These are phyloP conservation scores for Scaptomyza hsui DNA, from an alignment of 1,140 invertebrate species.

Conservation along the genomic window DNA sequence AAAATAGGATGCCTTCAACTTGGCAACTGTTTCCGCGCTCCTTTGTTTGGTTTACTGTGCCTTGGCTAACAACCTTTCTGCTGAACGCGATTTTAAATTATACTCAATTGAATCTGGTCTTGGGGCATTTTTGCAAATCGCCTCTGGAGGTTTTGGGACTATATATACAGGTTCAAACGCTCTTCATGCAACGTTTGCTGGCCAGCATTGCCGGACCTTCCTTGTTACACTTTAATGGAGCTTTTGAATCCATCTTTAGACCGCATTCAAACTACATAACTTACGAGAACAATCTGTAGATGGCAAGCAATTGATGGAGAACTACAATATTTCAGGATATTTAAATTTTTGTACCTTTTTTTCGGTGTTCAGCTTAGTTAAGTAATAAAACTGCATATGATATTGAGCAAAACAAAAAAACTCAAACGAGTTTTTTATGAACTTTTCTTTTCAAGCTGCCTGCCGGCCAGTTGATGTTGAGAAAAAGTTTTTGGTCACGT, in stretches of 20 bases:
- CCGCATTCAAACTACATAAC: slow-evolving; percentile 30
- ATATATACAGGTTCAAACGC: slow-evolving; percentile 35
- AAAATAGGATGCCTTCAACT: neutral
- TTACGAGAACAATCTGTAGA: slow-evolving; percentile 39
- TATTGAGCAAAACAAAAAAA: slow-evolving; percentile 25
- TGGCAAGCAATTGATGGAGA: neutral
- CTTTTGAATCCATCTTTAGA: neutral
- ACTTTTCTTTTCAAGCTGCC: slow-evolving; percentile 20
- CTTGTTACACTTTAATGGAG: slow-evolving; percentile 11
- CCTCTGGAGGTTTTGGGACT: slow-evolving; percentile 30
- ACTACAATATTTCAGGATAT: neutral
- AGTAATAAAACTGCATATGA: slow-evolving; percentile 14
- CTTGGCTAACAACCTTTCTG: slow-evolving; percentile 47
- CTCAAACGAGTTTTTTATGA: slow-evolving; percentile 34
- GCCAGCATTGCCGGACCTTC: neutral
- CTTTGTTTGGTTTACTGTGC: slow-evolving; percentile 25
- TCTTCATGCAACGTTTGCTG: slow-evolving; percentile 35
- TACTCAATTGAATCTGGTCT: slow-evolving; percentile 41
- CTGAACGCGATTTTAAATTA: slow-evolving; percentile 42
- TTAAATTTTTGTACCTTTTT: neutral
- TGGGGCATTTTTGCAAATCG: slow-evolving; percentile 54
- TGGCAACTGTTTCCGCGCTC: slow-evolving; percentile 28
- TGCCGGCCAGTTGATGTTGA: slow-evolving; percentile 24
- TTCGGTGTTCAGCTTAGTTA: neutral
- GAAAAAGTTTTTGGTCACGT: slow-evolving; percentile 48